Percentiles rank a stretch among this genome's conserved stretches.
phyloP scores from a whole-genome alignment of 1,140 invertebrate genomes.

The Cydia splendana region DNA sequence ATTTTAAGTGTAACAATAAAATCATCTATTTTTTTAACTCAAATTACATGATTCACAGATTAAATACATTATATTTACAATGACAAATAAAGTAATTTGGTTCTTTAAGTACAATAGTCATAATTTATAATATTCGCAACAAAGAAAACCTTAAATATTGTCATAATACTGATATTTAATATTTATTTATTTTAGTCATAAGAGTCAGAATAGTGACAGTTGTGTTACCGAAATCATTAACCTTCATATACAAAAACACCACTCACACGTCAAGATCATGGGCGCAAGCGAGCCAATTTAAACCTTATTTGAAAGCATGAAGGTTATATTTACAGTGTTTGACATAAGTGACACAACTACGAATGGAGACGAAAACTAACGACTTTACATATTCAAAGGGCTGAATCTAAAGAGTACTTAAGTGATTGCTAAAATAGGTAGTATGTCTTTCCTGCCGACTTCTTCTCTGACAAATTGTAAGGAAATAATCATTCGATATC shows the following conservation, averaged over 20 bases:
- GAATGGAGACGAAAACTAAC: no score
- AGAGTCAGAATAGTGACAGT: constrained; percentile 39
- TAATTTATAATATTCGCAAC: constrained; percentile 33
- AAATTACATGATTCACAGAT: constrained; percentile 58
- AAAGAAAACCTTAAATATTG: constrained; percentile 55
- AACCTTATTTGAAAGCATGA: no score
- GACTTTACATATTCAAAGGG: no score
- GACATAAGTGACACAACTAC: no score
- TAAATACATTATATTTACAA: constrained; percentile 61
- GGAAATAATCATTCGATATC: no score
- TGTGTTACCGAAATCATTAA: background rate
- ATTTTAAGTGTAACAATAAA: constrained; percentile 32
- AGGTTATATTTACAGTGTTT: no score
- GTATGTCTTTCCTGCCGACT: no score
- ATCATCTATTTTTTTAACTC: constrained; percentile 46
- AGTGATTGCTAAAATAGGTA: no score
- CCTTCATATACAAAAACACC: background rate
- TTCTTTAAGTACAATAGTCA: constrained; percentile 44
- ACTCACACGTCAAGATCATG: background rate
- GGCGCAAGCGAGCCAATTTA: no score
- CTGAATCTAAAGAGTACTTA: no score
- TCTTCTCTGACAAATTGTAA: no score
- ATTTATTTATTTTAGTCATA: constrained; percentile 52
- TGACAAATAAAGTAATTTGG: constrained; percentile 45
- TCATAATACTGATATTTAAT: constrained; percentile 53